Conservation (phyloP, 2,113 vertebrate species). For the Ailuropoda melanoleuca region DNA sequence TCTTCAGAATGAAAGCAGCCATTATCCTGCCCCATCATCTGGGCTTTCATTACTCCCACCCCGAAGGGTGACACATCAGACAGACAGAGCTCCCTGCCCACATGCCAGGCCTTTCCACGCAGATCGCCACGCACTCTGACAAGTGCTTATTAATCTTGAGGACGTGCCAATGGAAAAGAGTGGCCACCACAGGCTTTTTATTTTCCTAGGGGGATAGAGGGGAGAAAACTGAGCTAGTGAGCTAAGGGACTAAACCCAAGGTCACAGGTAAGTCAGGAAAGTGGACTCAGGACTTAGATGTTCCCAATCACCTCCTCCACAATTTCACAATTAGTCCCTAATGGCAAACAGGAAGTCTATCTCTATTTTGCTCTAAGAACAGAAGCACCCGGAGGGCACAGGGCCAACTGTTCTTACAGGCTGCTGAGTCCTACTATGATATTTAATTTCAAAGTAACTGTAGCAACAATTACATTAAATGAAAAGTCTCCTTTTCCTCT, state of each 20-base stretch:
- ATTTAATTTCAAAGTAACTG: neutral
- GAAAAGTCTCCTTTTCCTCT: neutral
- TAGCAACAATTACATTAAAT: neutral
- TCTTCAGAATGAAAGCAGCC: neutral
- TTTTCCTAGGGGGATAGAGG: neutral
- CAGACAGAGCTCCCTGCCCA: conserved; percentile 21
- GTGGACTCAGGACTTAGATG: neutral
- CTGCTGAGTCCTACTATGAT: neutral
- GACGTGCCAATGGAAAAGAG: neutral
- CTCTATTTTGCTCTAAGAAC: neutral
- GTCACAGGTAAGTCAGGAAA: neutral
- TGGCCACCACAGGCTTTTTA: neutral
- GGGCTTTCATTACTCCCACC: neutral
- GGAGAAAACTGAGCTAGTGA: neutral
- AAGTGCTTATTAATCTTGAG: neutral
- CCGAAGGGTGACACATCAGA: neutral
- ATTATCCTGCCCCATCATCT: neutral
- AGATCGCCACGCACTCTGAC: neutral
- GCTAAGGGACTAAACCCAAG: neutral
- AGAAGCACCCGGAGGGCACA: neutral
- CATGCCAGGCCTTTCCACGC: neutral
- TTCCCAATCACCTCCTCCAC: neutral
- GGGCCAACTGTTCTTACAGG: neutral
- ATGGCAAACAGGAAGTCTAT: neutral
- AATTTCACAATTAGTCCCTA: neutral